Evolutionary conservation across 1,140 invertebrate species (phyloP).

Genomic region (Drosophila repleta): DNA sequence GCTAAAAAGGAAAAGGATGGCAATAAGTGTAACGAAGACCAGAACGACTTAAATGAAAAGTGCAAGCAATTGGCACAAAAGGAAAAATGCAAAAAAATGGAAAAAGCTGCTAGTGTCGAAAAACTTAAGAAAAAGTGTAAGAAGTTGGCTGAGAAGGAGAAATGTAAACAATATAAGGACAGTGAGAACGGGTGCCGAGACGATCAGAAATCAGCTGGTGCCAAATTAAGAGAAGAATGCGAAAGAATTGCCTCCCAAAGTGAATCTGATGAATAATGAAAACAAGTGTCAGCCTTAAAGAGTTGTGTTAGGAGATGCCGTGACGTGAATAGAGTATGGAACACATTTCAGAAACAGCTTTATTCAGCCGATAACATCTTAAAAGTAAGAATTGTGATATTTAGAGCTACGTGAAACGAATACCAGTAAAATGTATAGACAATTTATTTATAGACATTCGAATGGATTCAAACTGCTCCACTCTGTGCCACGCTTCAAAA

Average conservation of each 20-base stretch:
- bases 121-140: too few relatives aligned
- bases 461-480: neutral
- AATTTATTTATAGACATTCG: neutral
- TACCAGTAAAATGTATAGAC: neutral
- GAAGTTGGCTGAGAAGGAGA: too few relatives aligned
- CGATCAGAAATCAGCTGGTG: neutral
- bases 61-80: neutral
- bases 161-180: too few relatives aligned
- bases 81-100: neutral
- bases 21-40: too few relatives aligned
- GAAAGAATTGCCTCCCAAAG: neutral
- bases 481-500: neutral
- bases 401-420: neutral
- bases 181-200: neutral
- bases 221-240: neutral
- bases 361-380: neutral
- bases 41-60: constrained; percentile 1
- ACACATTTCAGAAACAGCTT: neutral
- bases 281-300: neutral
- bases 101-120: too few relatives aligned
- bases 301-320: neutral
- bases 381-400: neutral
- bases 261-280: neutral
- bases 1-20: neutral
- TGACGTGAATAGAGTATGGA: neutral